Base-by-base conservation (phyloP, 2,797 vertebrate species). In the Echiichthys vipera region DNA sequence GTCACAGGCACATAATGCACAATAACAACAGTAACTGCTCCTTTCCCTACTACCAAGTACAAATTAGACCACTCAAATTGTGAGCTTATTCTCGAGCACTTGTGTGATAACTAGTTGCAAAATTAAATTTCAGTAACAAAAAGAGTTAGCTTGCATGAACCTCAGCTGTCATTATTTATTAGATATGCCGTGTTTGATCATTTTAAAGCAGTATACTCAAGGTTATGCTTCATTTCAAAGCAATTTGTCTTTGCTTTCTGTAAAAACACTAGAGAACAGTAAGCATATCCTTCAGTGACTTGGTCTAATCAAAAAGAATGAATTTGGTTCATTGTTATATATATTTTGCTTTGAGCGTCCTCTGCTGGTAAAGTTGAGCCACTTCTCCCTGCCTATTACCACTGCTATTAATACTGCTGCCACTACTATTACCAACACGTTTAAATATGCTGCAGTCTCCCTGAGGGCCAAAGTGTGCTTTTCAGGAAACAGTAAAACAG, bases 261-360 rank as follows among this genome's bases (percentile, higher is more conserved):
- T 50, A 2, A 14, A 32, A 40, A 13, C 8, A 25, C 2, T 1
- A 40, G 10, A 34, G 7, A 30, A 24, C 18, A 43, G 11, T 7
- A 39, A 47, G 12, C 7, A 14, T 22, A 22, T 71, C 17, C 22
- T 4, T 20, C 13, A 42, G 8, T 47, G 12, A 40, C 13, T 39
- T 9, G 0, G 4, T 6, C n/a, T 3, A 5, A 14, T 30, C 0
- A 8, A 34, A 22, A 36, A 50, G 13, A 18, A n/a, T 17, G 7
- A 36, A 50, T 32, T 17, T 65, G 25, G 49, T 24, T 66, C 46
- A 25, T 2, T 9, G 30, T 53, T 68, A 34, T 18, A 27, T 25
- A 65, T 25, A 9, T 54, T 63, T 22, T 64, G 64, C 58, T 36
- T 66, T 54, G 54, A 78, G 42, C 29, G 25, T 77, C 86, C 63